Evolutionary conservation across 2,797 vertebrate species (phyloP), one percentile per base, ranked within the genome.

Genomic region (Crenuchus spilurus): DNA sequence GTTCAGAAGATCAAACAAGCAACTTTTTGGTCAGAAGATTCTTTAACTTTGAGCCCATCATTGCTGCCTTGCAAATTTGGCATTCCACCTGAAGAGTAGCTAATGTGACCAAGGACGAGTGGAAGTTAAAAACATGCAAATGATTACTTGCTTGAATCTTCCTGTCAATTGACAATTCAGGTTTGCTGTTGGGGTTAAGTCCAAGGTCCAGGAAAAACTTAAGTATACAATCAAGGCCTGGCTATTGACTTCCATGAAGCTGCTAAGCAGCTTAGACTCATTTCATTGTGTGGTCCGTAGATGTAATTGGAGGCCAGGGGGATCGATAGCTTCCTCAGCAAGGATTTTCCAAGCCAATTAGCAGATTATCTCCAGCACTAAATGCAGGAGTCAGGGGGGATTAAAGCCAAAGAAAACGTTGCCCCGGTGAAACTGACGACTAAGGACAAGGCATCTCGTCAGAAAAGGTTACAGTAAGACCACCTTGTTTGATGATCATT

Each of bases 321-420:
- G 79, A 92, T 93, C 90, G 72, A 92, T 92, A 79, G 84, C 80
- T 86, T 91, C 87, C 86, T 87, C 84, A 79, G 84, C 78, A 70
- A 90, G 89, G 88, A 91, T 92, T 92, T 92, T 89, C 88, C 83
- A 87, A 88, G 87, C 87, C 89, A 93, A 91, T 92, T 91, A 92
- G 86, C 83, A 84, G 90, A 91, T 91, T 91, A 91, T 86, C 81
- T 88, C 68, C 79, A 83, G 82, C 75, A 76, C 83, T 87, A 90
- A 91, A 85, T 87, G 85, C 84, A 80, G 58, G 82, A 88, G 85
- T 88, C 88, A 89, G 85, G 79, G 84, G 79, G 83, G 90, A 90
- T 89, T 87, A 84, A 78, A 74, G 80, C 67, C 44, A 75, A 80
- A 80, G 83, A 85, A 86, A 86, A 61, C 77, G 80, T 30, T 72